Evolutionary conservation across 2,113 vertebrate genomes (phyloP).

Genomic region (Tragelaphus scriptus): DNA sequence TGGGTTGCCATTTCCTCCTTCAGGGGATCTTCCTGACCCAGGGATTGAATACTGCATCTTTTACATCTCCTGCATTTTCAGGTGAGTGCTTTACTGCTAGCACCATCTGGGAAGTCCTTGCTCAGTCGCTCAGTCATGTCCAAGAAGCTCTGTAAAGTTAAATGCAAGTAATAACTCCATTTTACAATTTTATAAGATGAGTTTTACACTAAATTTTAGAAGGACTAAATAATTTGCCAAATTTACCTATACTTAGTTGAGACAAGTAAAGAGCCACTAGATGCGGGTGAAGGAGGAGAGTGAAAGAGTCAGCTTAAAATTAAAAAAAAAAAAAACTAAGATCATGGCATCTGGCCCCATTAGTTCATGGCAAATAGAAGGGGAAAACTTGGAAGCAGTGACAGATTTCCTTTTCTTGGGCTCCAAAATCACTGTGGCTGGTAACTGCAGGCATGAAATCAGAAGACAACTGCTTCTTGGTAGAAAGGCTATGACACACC

Average conservation of each 20-base stretch:
- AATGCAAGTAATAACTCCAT: background rate
- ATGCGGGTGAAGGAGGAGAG: background rate
- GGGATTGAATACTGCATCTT: no score
- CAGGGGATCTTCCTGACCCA: no score
- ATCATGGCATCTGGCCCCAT: background rate
- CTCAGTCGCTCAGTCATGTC: no score
- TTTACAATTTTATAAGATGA: slow-evolving; percentile 41
- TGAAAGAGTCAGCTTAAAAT: background rate
- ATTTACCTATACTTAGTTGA: background rate
- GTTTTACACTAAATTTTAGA: background rate
- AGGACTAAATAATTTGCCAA: background rate
- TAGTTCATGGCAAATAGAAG: background rate
- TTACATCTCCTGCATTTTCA: no score
- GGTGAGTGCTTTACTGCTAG: no score
- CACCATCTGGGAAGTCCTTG: no score
- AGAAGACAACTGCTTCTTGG: background rate
- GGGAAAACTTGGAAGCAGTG: background rate
- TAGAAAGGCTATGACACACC: background rate
- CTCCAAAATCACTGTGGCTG: background rate
- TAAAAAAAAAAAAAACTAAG: background rate
- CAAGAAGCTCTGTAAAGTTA: background rate
- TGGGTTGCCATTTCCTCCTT: no score
- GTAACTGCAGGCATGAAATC: background rate
- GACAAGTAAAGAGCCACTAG: no score
- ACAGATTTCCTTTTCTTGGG: background rate